Evolutionary conservation across 2,113 vertebrate species (phyloP).

Genomic region (Caranx ignobilis): DNA sequence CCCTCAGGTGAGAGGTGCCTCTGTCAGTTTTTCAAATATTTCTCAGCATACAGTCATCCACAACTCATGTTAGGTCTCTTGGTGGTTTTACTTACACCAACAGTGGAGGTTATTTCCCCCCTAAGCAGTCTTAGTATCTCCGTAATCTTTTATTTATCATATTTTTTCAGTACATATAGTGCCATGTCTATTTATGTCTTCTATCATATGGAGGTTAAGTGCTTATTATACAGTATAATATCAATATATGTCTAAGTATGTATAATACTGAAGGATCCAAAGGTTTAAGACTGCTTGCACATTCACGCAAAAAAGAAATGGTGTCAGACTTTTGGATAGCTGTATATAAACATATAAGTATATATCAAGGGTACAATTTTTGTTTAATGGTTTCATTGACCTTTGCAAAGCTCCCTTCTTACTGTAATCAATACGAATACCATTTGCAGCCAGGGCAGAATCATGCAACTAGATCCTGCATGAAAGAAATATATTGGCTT

Average conservation of each 20-base stretch:
- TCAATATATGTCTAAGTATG: neutral
- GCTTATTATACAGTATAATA: slow-evolving; percentile 25
- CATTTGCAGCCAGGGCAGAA: slow-evolving; percentile 51
- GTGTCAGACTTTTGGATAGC: no score
- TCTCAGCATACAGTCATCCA: slow-evolving; percentile 28
- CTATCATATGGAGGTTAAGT: slow-evolving; percentile 33
- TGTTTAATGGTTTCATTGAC: slow-evolving; percentile 63
- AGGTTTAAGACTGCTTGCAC: no score
- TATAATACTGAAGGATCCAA: no score
- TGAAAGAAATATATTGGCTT: slow-evolving; percentile 37
- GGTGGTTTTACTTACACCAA: slow-evolving; percentile 31
- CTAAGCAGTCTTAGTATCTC: neutral
- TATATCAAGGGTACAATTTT: slow-evolving; percentile 45
- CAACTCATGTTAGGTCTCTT: slow-evolving; percentile 19
- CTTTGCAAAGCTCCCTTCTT: slow-evolving; percentile 58
- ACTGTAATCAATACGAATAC: slow-evolving; percentile 66
- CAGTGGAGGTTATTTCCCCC: neutral
- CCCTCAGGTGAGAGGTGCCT: slow-evolving; percentile 62
- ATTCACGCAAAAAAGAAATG: no score
- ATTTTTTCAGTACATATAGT: neutral
- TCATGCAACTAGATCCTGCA: slow-evolving; percentile 51
- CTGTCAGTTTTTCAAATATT: slow-evolving; percentile 64
- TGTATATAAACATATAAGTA: slow-evolving; percentile 25
- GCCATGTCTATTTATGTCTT: slow-evolving; percentile 14
- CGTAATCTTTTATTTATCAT: neutral